Conservation (phyloP, 2,888 invertebrate genomes). For the Bombyx huttoni region DNA sequence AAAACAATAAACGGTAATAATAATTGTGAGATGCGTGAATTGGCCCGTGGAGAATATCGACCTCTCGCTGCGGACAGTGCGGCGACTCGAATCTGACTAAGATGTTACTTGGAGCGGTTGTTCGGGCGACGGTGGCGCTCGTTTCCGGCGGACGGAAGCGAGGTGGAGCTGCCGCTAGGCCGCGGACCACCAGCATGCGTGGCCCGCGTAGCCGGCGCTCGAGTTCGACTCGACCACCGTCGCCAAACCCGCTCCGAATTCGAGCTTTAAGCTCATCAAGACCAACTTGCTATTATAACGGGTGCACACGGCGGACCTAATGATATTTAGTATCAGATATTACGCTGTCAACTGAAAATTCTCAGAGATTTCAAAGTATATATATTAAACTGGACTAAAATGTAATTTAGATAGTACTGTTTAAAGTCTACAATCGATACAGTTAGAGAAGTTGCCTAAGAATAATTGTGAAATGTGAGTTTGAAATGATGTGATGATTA, state of each 20-base stretch:
- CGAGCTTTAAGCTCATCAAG: conserved; percentile 41
- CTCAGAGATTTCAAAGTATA: conserved; percentile 12
- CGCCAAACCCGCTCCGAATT: conserved; percentile 68
- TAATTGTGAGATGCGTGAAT: conserved; percentile 85
- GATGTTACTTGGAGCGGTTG: conserved; percentile 81
- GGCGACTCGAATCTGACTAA: conserved; percentile 79
- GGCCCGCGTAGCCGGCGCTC: conserved; percentile 25
- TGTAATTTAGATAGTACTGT: conserved; percentile 29
- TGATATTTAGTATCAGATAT: conserved; percentile 5
- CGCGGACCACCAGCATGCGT: conserved; percentile 34
- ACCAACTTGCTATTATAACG: conserved; percentile 3
- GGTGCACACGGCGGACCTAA: conserved; percentile 4
- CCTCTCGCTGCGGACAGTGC: conserved; percentile 66
- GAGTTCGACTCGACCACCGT: conserved; percentile 57
- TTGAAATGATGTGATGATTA: conserved; percentile 30
- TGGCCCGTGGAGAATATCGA: conserved; percentile 70
- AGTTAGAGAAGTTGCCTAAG: conserved; percentile 21
- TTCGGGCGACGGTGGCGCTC: conserved; percentile 74
- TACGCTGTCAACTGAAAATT: conserved; percentile 38
- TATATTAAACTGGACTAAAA: conserved; percentile 31
- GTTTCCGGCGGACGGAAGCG: conserved; percentile 55
- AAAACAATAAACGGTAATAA: conserved; percentile 81
- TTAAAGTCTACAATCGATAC: conserved; percentile 24
- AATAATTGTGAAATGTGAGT: conserved; percentile 24
- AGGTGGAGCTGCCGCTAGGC: conserved; percentile 37